phyloP scores from a whole-genome alignment of 2,888 invertebrate species.

The Lissonota sp. region DNA sequence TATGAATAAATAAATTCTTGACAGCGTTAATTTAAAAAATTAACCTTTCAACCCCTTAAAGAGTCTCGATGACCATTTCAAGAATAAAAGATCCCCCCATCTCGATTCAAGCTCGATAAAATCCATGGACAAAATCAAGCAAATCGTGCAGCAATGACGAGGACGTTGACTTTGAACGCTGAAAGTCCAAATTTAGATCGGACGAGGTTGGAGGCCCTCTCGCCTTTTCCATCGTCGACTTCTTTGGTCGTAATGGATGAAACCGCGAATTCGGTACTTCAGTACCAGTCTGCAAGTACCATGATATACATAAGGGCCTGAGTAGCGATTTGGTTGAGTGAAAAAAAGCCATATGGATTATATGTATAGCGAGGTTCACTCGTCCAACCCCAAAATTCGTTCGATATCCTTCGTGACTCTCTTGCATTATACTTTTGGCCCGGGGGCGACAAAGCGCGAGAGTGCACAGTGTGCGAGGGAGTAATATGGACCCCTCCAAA shows the following conservation, averaged over 20 bases:
- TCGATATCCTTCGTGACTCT: constrained; percentile 56
- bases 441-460: constrained; percentile 10
- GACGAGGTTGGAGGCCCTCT: background rate
- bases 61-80: too few relatives aligned
- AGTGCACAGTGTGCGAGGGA: background rate
- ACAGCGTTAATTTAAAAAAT: too few relatives aligned
- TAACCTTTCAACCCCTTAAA: too few relatives aligned
- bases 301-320: background rate
- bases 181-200: constrained; percentile 49
- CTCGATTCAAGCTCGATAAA: too few relatives aligned
- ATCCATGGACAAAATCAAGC: too few relatives aligned
- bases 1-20: too few relatives aligned
- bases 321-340: constrained; percentile 30
- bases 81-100: too few relatives aligned
- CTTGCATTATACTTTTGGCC: constrained; percentile 36
- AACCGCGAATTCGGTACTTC: constrained; percentile 47
- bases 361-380: constrained; percentile 35
- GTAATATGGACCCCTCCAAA: constrained; percentile 50
- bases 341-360: constrained; percentile 43
- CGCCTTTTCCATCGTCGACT: constrained; percentile 12
- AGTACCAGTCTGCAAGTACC: constrained; percentile 42
- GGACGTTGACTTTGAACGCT: constrained; percentile 32
- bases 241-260: constrained; percentile 45
- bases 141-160: constrained; percentile 54
- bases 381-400: constrained; percentile 35